A percentile compares a stretch with the other conserved stretches of the same genome.
Evolutionary conservation across 1,140 invertebrate genomes (phyloP).

Genomic region (Alviniconcha marisindica): DNA sequence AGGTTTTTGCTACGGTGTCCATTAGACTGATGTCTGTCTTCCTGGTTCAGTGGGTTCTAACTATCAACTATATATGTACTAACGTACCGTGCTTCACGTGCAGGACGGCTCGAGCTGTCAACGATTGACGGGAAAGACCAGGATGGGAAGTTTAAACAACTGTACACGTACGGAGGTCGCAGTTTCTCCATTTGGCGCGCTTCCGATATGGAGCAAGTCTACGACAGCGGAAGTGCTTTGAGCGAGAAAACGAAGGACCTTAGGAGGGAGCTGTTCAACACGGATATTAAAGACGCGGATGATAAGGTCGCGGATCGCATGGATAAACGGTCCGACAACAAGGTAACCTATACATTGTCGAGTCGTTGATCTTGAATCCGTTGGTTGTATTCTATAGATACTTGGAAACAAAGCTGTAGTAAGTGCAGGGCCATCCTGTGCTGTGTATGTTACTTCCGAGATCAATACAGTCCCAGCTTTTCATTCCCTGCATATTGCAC

Average conservation of each 20-base stretch:
- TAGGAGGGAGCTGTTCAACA: constrained; percentile 45
- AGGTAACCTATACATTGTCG: too few species aligned
- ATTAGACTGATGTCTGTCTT: too few species aligned
- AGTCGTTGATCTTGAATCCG: too few species aligned
- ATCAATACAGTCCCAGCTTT: too few species aligned
- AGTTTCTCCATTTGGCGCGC: constrained; percentile 50
- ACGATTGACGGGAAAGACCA: constrained; percentile 35
- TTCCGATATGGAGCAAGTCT: constrained; percentile 49
- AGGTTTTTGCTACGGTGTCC: too few species aligned
- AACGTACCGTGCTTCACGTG: not conserved
- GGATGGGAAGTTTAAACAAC: constrained; percentile 36
- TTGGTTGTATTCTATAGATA: too few species aligned
- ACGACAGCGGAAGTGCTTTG: constrained; percentile 51
- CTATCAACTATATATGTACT: too few species aligned
- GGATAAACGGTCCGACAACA: constrained; percentile 49
- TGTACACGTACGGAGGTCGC: constrained; percentile 53
- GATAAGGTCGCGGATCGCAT: not conserved
- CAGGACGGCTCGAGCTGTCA: constrained; percentile 33
- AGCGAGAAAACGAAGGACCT: constrained; percentile 21
- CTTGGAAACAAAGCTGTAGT: too few species aligned
- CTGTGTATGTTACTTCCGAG: too few species aligned
- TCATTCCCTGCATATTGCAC: too few species aligned
- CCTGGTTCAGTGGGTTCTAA: too few species aligned
- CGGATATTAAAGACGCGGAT: not conserved
- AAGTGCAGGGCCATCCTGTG: too few species aligned